phyloP scores from a whole-genome alignment of 2,888 invertebrate genomes.

The Biston betularia region DNA sequence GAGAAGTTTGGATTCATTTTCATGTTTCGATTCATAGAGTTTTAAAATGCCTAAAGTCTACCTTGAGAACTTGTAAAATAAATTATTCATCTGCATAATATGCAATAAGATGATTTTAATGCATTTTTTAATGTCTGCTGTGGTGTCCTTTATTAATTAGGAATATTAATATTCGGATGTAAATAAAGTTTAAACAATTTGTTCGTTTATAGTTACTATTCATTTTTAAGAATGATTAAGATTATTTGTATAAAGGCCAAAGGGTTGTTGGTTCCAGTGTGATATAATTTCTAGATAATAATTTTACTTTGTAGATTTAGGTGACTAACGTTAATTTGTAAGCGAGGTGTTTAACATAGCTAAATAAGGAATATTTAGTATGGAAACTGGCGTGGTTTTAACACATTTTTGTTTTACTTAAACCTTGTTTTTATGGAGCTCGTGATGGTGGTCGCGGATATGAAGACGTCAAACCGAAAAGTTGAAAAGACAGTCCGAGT shows the following conservation, averaged over 20 bases:
- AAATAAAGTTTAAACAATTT: neutral
- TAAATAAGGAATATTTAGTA: neutral
- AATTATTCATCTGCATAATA: neutral
- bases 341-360: neutral
- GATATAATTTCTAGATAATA: constrained; percentile 35
- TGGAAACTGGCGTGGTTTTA: too few relatives aligned
- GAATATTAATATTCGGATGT: neutral
- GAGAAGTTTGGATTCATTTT: neutral
- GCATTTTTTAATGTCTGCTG: constrained; percentile 7
- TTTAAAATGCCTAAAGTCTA: neutral
- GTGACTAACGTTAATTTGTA: neutral
- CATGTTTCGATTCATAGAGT: neutral
- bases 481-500: too few relatives aligned
- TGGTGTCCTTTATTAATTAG: neutral
- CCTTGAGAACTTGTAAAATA: neutral
- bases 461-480: too few relatives aligned
- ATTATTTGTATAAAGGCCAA: constrained; percentile 35
- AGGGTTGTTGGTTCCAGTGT: constrained; percentile 47
- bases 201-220: neutral
- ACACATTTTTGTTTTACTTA: too few relatives aligned
- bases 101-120: constrained; percentile 9
- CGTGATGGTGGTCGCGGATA: too few relatives aligned
- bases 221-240: neutral
- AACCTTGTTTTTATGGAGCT: too few relatives aligned
- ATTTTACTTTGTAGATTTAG: constrained; percentile 19